Conservation (phyloP, 2,888 invertebrate genomes). For the Zygothrica quintamaculata region DNA sequence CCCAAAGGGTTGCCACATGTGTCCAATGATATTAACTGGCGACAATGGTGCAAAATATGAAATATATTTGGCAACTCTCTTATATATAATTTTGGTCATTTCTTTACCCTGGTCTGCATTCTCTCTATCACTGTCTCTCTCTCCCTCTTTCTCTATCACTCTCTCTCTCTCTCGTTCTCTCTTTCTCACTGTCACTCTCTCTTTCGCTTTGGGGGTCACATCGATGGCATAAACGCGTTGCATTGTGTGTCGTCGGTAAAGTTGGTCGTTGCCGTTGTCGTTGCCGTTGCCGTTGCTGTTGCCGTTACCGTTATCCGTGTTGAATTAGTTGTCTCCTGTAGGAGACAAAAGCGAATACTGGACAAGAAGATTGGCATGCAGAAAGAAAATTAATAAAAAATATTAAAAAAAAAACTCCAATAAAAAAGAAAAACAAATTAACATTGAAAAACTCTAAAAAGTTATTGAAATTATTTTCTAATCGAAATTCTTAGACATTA, state of each 20-base stretch:
- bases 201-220: conserved; percentile 51
- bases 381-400: too few relatives aligned
- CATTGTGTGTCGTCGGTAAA: conserved; percentile 22
- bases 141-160: conserved; percentile 5
- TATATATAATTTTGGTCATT: neutral
- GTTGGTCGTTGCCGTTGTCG: conserved; percentile 4
- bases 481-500: neutral
- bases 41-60: conserved; percentile 14
- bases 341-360: neutral
- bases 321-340: conserved; percentile 1
- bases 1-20: conserved; percentile 37
- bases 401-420: neutral
- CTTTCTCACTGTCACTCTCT: neutral
- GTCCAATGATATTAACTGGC: conserved; percentile 9
- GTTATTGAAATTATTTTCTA: neutral
- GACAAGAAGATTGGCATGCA: neutral
- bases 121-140: too few relatives aligned
- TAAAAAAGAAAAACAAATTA: too few relatives aligned
- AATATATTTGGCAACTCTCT: conserved; percentile 35
- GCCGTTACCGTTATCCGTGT: conserved; percentile 5
- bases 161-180: conserved; percentile 10
- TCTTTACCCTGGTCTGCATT: neutral
- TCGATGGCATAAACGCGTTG: conserved; percentile 50
- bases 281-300: conserved; percentile 12
- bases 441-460: too few relatives aligned